phyloP scores from a whole-genome alignment of 1,140 invertebrate genomes.

The Drosophila takahashii region DNA sequence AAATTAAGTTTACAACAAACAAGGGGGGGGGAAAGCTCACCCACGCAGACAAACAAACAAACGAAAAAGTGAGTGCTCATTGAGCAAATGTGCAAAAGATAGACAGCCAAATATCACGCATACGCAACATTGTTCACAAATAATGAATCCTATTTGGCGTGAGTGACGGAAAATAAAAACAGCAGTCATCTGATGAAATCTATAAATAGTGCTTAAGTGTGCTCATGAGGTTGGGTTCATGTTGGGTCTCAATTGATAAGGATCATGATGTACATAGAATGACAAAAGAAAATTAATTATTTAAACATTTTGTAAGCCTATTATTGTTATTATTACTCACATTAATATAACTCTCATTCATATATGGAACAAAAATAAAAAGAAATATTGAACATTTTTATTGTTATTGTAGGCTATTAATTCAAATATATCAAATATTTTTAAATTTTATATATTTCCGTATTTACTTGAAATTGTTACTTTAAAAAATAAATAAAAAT shows the following conservation, averaged over 20 bases:
- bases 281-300: not conserved
- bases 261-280: no score
- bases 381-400: no score
- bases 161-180: slow-evolving; percentile 14
- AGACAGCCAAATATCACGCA: slow-evolving; percentile 57
- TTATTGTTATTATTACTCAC: no score
- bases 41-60: slow-evolving; percentile 24
- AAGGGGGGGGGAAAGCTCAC: slow-evolving; percentile 24
- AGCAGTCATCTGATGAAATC: slow-evolving; percentile 1
- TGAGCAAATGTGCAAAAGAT: slow-evolving; percentile 15
- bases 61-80: slow-evolving; percentile 12
- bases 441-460: no score
- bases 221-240: no score
- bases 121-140: slow-evolving; percentile 27
- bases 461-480: no score
- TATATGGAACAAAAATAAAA: no score
- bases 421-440: no score
- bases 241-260: no score
- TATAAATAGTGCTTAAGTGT: not conserved
- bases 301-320: not conserved
- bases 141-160: slow-evolving; percentile 26
- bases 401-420: no score
- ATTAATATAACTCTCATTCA: no score
- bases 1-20: slow-evolving; percentile 79
- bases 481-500: no score